phyloP scores from a whole-genome alignment of 2,797 vertebrate genomes.

The Cygnus olor region DNA sequence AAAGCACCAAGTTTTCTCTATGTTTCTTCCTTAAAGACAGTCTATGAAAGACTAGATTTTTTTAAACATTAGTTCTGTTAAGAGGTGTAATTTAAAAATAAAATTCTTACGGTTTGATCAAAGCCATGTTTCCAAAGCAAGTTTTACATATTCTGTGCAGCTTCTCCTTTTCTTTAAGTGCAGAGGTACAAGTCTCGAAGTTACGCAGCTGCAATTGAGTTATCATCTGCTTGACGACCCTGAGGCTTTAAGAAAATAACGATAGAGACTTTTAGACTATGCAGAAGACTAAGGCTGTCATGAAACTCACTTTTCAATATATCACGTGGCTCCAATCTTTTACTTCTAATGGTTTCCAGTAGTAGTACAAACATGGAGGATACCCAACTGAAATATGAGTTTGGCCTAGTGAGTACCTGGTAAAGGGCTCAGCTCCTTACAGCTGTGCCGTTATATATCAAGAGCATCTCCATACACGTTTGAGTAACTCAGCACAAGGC shows the following conservation, averaged over 20 bases:
- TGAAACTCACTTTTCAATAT: not conserved
- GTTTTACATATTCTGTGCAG: not conserved
- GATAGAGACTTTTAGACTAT: not conserved
- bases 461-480: not conserved
- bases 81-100: slow-evolving; percentile 45
- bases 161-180: slow-evolving; percentile 9
- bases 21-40: slow-evolving; percentile 68
- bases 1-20: slow-evolving; percentile 40
- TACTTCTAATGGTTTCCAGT: not conserved
- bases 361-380: not conserved
- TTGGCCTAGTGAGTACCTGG: not conserved
- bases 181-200: not conserved
- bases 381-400: not conserved
- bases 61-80: slow-evolving; percentile 46
- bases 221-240: slow-evolving; percentile 87
- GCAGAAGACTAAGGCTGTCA: not conserved
- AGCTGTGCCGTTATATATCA: not conserved
- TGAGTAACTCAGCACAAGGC: not conserved
- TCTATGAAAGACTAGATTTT: slow-evolving; percentile 19
- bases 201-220: slow-evolving; percentile 90
- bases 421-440: not conserved
- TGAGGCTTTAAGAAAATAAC: slow-evolving; percentile 86
- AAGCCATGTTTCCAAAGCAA: slow-evolving; percentile 41
- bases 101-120: slow-evolving; percentile 54
- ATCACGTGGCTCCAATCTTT: not conserved